A percentile compares a stretch with the other conserved stretches of the same genome.
Evolutionary conservation across 92 coral and sea anemone species (phyloP).

Genomic region (Phenganax marumi): DNA sequence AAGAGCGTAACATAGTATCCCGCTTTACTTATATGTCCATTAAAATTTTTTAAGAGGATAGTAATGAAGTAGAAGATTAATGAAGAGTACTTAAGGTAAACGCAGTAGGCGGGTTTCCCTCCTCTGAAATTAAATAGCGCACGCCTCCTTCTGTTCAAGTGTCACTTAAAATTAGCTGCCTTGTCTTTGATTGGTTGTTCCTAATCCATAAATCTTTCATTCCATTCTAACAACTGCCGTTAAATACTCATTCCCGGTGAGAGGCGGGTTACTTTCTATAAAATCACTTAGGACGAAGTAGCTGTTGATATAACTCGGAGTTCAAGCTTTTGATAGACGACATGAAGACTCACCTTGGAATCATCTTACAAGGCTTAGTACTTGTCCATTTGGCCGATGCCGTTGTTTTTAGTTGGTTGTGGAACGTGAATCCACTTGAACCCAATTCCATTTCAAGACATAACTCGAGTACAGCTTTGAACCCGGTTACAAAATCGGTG

Average conservation of each 20-base stretch:
- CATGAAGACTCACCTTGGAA: slow-evolving; percentile 5
- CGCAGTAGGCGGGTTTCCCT: slow-evolving; percentile 84
- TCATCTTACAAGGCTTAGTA: background rate
- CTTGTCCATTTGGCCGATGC: slow-evolving; percentile 52
- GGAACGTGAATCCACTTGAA: slow-evolving; percentile 63
- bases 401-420: slow-evolving; percentile 83
- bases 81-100: slow-evolving; percentile 34
- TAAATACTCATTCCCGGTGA: slow-evolving; percentile 32
- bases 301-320: background rate
- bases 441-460: slow-evolving; percentile 1
- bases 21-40: too few species aligned
- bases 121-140: slow-evolving; percentile 78
- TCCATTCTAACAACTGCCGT: background rate
- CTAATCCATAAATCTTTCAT: slow-evolving; percentile 16
- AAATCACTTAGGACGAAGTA: slow-evolving; percentile 4
- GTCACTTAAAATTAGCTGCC: slow-evolving; percentile 19
- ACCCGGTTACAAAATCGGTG: slow-evolving; percentile 24
- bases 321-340: background rate
- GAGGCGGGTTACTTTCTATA: background rate
- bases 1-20: background rate
- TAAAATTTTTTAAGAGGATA: background rate
- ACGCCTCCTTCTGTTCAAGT: slow-evolving; percentile 73
- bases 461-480: background rate
- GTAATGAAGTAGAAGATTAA: slow-evolving; percentile 19
- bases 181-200: slow-evolving; percentile 30